phyloP scores from a whole-genome alignment of 2,113 vertebrate species.

The Montifringilla adamsi region DNA sequence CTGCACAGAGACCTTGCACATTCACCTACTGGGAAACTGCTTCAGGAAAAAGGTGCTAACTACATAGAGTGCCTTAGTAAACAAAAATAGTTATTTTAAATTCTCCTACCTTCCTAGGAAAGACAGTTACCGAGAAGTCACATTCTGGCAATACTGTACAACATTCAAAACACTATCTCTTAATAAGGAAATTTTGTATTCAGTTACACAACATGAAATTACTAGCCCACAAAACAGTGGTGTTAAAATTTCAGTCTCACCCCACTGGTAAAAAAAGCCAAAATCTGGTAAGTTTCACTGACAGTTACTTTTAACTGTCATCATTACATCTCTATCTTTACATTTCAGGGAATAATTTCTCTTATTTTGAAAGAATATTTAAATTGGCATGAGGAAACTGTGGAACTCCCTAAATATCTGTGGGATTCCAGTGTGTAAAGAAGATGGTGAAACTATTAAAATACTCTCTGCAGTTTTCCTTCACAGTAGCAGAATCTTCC shows the following conservation, averaged over 20 bases:
- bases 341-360: neutral
- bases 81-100: neutral
- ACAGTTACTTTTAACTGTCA: neutral
- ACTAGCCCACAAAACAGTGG: neutral
- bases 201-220: neutral
- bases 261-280: neutral
- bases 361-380: neutral
- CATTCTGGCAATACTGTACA: neutral
- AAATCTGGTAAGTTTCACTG: neutral
- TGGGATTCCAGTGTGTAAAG: neutral
- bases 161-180: neutral
- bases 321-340: neutral
- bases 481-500: neutral
- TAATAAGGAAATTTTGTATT: neutral
- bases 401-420: neutral
- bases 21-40: neutral
- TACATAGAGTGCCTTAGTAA: fast-evolving
- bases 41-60: neutral
- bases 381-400: neutral
- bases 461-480: neutral
- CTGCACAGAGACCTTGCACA: neutral
- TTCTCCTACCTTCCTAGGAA: neutral
- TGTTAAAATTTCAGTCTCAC: neutral
- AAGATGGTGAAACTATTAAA: neutral
- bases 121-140: neutral